Evolutionary conservation across 2,888 invertebrate genomes (phyloP).

Genomic region (Cloeon dipterum): DNA sequence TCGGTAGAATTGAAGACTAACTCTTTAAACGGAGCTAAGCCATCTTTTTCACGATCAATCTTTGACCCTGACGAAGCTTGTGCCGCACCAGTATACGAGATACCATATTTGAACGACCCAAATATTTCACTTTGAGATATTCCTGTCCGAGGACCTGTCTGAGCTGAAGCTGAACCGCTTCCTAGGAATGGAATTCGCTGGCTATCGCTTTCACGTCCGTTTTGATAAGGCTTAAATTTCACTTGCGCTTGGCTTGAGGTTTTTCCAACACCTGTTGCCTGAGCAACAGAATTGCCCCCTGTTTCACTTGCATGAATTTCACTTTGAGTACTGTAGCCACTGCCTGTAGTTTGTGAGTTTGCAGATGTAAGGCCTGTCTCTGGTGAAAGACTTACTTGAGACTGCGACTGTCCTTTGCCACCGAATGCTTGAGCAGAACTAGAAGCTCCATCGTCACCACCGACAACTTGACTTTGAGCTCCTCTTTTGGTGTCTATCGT

Average conservation of each 20-base stretch:
- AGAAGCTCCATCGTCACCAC: slow-evolving; percentile 47
- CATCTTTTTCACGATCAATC: neutral
- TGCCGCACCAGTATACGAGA: slow-evolving; percentile 55
- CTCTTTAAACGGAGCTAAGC: neutral
- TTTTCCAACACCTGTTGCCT: slow-evolving; percentile 61
- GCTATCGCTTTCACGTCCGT: slow-evolving; percentile 24
- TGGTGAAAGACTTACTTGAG: slow-evolving; percentile 49
- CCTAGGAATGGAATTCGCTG: slow-evolving; percentile 39
- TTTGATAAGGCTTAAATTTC: slow-evolving; percentile 53
- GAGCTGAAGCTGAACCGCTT: slow-evolving; percentile 55
- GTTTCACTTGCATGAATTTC: slow-evolving; percentile 60
- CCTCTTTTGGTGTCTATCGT: slow-evolving; percentile 50
- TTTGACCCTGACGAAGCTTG: slow-evolving; percentile 51
- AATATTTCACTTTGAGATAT: slow-evolving; percentile 65
- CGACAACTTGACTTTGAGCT: slow-evolving; percentile 38
- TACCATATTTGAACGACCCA: slow-evolving; percentile 56
- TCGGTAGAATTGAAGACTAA: too few species aligned
- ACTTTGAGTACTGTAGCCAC: slow-evolving; percentile 50
- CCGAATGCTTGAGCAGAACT: slow-evolving; percentile 55
- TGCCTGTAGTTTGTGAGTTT: slow-evolving; percentile 49
- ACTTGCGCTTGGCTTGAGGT: slow-evolving; percentile 78
- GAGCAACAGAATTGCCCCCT: slow-evolving; percentile 68
- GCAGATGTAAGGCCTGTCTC: slow-evolving; percentile 55
- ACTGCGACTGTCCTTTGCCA: slow-evolving; percentile 49
- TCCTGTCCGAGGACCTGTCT: slow-evolving; percentile 48